A percentile compares a stretch with the other conserved stretches of the same genome.
These are phyloP conservation scores for Lepus europaeus DNA, from an alignment of 2,113 vertebrate species.

Conservation along the genomic window DNA sequence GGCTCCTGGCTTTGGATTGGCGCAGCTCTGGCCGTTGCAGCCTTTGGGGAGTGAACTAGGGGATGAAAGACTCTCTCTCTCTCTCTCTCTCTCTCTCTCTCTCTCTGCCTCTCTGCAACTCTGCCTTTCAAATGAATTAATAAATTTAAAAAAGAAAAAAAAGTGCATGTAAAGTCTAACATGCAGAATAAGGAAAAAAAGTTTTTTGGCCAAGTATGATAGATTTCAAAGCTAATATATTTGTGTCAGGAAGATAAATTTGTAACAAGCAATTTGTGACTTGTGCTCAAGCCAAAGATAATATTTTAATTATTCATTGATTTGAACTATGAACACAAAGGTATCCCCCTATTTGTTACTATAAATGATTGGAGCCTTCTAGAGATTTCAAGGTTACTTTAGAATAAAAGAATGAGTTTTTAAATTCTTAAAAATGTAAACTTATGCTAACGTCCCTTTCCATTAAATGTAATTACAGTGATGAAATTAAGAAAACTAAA, in stretches of 20 bases:
- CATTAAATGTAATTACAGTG: background rate
- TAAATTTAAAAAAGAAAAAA: background rate
- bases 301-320: background rate
- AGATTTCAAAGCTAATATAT: constrained; percentile 35
- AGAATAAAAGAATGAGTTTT: background rate
- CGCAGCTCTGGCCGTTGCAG: too few relatives aligned
- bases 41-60: too few relatives aligned
- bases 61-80: too few relatives aligned
- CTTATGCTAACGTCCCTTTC: background rate
- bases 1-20: too few relatives aligned
- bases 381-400: background rate
- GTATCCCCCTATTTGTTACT: background rate
- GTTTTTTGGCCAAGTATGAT: background rate
- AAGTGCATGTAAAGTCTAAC: background rate
- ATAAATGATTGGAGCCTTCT: constrained; percentile 32
- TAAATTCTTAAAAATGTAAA: constrained; percentile 54
- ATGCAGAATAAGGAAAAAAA: background rate
- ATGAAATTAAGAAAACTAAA: background rate
- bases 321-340: constrained; percentile 12
- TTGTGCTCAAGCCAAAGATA: background rate
- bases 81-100: too few relatives aligned
- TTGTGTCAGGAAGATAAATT: constrained; percentile 28
- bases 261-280: constrained; percentile 43
- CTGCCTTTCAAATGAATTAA: too few relatives aligned
- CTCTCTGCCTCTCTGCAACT: too few relatives aligned